Evolutionary conservation across 2,113 vertebrate species (phyloP).

Genomic region (Psittacula cyanocephala): DNA sequence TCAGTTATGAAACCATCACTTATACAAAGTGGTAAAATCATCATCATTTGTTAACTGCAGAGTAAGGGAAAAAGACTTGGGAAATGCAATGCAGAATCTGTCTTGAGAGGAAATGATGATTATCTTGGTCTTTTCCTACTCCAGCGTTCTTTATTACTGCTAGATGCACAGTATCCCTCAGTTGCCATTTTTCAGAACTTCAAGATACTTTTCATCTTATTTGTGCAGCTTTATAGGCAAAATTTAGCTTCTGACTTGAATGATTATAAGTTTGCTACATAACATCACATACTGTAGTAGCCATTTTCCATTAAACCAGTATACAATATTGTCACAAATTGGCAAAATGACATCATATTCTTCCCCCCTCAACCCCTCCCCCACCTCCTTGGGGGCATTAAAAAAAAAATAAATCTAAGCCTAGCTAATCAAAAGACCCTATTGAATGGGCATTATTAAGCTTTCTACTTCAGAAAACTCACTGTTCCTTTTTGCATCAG

Average conservation of each 20-base stretch:
- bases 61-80: neutral
- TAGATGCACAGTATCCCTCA: neutral
- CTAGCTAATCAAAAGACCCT: neutral
- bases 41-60: neutral
- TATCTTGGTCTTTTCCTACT: neutral
- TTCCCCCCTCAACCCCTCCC: neutral
- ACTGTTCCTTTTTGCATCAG: neutral
- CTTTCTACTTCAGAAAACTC: neutral
- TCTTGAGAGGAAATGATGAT: neutral
- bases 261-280: neutral
- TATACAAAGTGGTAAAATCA: neutral
- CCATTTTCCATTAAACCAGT: neutral
- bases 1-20: conserved; percentile 27
- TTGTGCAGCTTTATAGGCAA: neutral
- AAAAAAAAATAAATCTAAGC: neutral
- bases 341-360: neutral
- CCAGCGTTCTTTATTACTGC: neutral
- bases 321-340: neutral
- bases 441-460: neutral
- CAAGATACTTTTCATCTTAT: neutral
- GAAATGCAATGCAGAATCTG: neutral
- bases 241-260: neutral
- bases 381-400: neutral
- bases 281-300: neutral
- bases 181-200: neutral